Evolutionary conservation across 2,888 invertebrate species (phyloP).

Genomic region (Athalia circularis): DNA sequence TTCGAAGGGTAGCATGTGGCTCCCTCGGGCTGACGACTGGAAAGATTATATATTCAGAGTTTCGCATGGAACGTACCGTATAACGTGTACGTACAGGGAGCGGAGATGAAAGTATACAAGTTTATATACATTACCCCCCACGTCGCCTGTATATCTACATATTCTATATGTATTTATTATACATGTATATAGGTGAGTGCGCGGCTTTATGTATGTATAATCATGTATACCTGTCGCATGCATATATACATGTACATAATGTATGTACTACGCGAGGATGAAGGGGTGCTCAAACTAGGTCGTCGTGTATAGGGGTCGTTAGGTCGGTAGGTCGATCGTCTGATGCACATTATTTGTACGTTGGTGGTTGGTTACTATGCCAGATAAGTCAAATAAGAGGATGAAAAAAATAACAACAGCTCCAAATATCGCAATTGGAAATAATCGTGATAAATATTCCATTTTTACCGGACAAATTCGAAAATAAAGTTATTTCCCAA

Average conservation of each 20-base stretch:
- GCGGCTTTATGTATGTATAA: too few relatives aligned
- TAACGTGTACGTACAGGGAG: not conserved
- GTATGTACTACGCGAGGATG: not conserved
- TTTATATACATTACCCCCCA: not conserved
- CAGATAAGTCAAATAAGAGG: not conserved
- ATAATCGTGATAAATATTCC: too few relatives aligned
- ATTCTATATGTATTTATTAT: not conserved
- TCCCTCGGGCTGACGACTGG: conserved; percentile 26
- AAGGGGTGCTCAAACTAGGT: conserved; percentile 43
- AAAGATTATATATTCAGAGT: conserved; percentile 37
- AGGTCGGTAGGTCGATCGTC: too few relatives aligned
- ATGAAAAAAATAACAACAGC: too few relatives aligned
- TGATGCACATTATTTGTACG: too few relatives aligned
- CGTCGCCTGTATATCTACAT: not conserved
- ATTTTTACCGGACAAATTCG: too few relatives aligned
- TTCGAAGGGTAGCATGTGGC: conserved; percentile 22
- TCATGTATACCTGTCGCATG: not conserved
- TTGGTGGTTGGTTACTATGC: too few relatives aligned
- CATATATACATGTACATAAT: not conserved
- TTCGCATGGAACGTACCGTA: conserved; percentile 3
- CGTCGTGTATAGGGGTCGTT: not conserved
- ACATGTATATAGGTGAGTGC: not conserved
- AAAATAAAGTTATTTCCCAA: not conserved
- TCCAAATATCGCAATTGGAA: too few relatives aligned
- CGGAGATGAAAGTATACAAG: conserved; percentile 35